These are phyloP conservation scores for Lampris incognitus DNA, from an alignment of 2,113 vertebrate species.

Conservation along the genomic window DNA sequence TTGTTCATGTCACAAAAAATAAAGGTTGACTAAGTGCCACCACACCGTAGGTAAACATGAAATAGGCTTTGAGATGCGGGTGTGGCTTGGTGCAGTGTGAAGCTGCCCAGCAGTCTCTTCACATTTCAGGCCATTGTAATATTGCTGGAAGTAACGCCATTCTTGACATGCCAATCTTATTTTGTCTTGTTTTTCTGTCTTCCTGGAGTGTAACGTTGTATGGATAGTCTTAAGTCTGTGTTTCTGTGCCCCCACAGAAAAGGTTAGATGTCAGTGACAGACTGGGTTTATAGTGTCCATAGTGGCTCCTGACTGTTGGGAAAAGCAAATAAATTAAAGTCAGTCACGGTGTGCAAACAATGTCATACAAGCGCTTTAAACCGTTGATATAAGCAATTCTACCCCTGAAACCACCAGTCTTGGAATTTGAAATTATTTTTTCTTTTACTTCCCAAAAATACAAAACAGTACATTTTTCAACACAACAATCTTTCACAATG, in stretches of 20 bases:
- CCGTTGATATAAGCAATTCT: constrained; percentile 26
- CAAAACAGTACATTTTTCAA: constrained; percentile 43
- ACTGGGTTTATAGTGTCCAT: constrained; percentile 6
- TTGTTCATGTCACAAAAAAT: background rate
- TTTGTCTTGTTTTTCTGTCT: constrained; percentile 15
- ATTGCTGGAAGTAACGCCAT: constrained; percentile 4
- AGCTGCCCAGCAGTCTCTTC: constrained; percentile 4
- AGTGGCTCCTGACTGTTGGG: constrained; percentile 27
- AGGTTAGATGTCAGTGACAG: constrained; percentile 10
- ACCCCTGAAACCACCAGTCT: constrained; percentile 47
- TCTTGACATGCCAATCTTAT: constrained; percentile 22
- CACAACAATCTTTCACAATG: constrained; percentile 48
- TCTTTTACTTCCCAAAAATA: constrained; percentile 52
- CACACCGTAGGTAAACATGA: constrained; percentile 37
- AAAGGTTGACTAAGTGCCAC: background rate
- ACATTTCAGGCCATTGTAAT: constrained; percentile 13
- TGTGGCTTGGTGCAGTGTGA: constrained; percentile 1
- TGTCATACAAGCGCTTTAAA: constrained; percentile 16
- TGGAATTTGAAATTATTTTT: constrained; percentile 48
- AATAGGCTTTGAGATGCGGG: constrained; percentile 18
- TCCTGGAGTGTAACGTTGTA: constrained; percentile 30
- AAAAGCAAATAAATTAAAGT: constrained; percentile 51
- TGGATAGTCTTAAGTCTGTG: constrained; percentile 20
- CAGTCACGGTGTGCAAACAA: constrained; percentile 35
- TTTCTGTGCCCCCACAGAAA: constrained; percentile 14